Evolutionary conservation across 2,797 vertebrate species (phyloP), one percentile per base, ranked within the genome.

Genomic region (Corythornis leucogaster): DNA sequence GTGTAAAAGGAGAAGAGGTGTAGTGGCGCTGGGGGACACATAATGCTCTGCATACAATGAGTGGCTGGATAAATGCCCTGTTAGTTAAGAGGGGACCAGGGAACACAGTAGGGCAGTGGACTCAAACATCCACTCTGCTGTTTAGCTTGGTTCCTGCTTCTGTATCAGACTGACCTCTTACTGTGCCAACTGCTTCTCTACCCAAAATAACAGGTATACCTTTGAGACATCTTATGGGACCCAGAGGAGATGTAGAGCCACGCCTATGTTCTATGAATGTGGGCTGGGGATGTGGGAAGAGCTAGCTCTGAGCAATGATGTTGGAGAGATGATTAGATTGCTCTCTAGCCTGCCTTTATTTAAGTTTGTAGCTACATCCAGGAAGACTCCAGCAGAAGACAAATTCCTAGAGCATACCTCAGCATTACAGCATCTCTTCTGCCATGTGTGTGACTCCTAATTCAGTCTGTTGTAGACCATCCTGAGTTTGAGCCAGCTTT

Each of bases 201-300:
- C 15, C 48, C 51, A 63, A 8, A 88, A 63, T 24, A 42, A 30
- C 14, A 66, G 13, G 7, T 18, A 24, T 0, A 1, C 11, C 26
- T 45, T 63, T n/a, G 25, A 83, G 43, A 14, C 18, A 12, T 13
- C 40, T 45, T 15, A 4, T 18, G 48, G 30, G 20, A 79, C 19
- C 12, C 57, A 77, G 35, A 69, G 38, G n/a, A 89, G 46, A 28
- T n/a, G 30, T 12, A 80, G 15, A 21, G 33, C 69, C 15, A 6
- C 22, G 42, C 18, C 51, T 42, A 0, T 0, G 0, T 51, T 51
- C 26, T 64, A 11, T 33, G 61, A 54, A 38, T 33, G 46, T 63
- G 61, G 38, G 15, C 50, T 64, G 51, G 21, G 24, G 25, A 25
- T 38, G 2, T 57, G 57, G 33, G 48, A 35, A 82, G 15, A 80